Base-by-base conservation (phyloP, 2,888 invertebrate genomes). In the Byasa hedistus region DNA sequence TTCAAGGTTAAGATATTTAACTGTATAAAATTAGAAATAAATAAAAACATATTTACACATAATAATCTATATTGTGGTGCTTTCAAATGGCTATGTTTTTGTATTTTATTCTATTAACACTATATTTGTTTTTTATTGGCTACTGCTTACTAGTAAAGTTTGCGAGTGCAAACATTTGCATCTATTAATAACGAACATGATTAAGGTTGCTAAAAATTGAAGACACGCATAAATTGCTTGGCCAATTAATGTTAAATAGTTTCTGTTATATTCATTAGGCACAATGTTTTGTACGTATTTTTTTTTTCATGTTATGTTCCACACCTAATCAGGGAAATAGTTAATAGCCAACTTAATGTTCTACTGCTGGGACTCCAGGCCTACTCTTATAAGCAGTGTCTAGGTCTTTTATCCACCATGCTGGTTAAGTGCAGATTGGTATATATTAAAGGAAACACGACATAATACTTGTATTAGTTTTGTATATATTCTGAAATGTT, bases 201-300 rank as follows among this genome's bases (percentile, higher is more conserved):
- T 21, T 21, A 54, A 15, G 23, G 22, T 12, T 54, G 54, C 12
- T 19, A 10, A 23, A 54, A 5, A 54, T 23, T 54, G 22, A 54
- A 54, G 54, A 54, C 22, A 22, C 54, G 54, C 54, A 54, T 54
- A n/a, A 59, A 59, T 24, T 59, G 59, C 48, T 59, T 59, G 24
- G 24, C 48, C 24, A 51, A 27, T n/a, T 58, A 39, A 36, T 48
- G 48, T 48, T 59, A 48, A 23, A 27, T 27, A 27, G 24, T n/a
- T 48, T 54, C 21, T 54, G 3, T 21, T 22, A n/a, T 48, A 5
- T 48, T 19, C n/a, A n/a, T 48, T 48, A 48, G 39, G 39, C 48
- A 48, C 48, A 48, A n/a, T 48, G n/a, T 48, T 48, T 48, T 48
- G 15, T 39, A 15, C 39, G 15, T 12, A 39, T 5, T 27, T 27